Evolutionary conservation across 1,140 invertebrate genomes (phyloP), one percentile per base, ranked within the genome.

Genomic region (Phocides pigmalion): DNA sequence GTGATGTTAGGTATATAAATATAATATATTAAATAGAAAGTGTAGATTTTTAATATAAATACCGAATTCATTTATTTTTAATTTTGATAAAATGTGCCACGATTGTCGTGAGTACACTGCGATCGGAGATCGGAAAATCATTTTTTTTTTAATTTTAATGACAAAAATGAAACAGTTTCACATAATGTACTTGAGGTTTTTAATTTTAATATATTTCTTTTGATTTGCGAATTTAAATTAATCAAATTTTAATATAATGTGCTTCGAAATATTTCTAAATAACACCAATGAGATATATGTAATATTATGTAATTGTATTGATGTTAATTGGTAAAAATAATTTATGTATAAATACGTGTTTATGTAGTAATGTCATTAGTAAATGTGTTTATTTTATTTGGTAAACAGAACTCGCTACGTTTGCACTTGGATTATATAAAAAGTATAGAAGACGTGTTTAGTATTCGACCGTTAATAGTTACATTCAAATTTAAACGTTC

Each of bases 391-490:
- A 32, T 11, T 32, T 32, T 32, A n/a, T 32, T 6, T 16, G 46
- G 20, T 49, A 49, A 49, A 28, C 20, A 28, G 20, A 49, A 49
- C 46, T 49, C 20, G 46, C 46, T 14, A 49, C 22, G 20, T 28
- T 15, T 49, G 46, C 46, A 28, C 46, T 11, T 32, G 2, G 9
- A 32, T 11, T 0, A n/a, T 11, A 32, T 8, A 32, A 32, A 32
- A 32, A 11, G n/a, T n/a, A 32, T 1, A 0, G n/a, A 22, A 32
- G n/a, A 8, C 0, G 28, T 32, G 28, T 32, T 11, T 11, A n/a
- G 28, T 32, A 32, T 3, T 11, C 28, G 28, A 32, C 28, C 28
- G 9, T 11, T 32, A 32, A 32, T 32, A 32, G 28, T 32, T 32
- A n/a, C n/a, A 49, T 28, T 12, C 4, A 49, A 44, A 44, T 19